phyloP scores from a whole-genome alignment of 2,113 vertebrate species.

The Nerophis ophidion region DNA sequence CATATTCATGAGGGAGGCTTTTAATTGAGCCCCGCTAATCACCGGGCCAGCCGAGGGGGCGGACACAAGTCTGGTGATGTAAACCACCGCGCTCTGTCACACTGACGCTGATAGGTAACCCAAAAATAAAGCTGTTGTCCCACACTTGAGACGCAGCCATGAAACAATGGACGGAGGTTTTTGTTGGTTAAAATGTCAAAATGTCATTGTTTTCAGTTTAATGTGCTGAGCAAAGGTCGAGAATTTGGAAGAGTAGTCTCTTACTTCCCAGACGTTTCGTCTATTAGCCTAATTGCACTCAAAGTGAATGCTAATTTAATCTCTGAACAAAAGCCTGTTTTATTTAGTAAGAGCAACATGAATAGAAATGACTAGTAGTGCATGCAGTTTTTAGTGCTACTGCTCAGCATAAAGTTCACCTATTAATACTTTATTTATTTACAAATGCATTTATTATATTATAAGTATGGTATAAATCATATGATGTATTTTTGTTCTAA shows the following conservation, averaged over 20 bases:
- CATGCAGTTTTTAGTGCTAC: not conserved
- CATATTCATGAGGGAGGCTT: constrained; percentile 61
- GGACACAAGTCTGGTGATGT: constrained; percentile 24
- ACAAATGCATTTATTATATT: too few relatives aligned
- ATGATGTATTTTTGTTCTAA: not conserved
- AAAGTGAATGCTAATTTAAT: too few relatives aligned
- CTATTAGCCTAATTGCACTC: constrained; percentile 7
- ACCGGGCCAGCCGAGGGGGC: constrained; percentile 33
- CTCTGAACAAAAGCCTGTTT: not conserved
- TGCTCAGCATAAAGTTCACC: not conserved
- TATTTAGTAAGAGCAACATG: not conserved
- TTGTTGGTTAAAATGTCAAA: constrained; percentile 25
- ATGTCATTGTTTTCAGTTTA: constrained; percentile 19
- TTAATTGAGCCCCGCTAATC: constrained; percentile 60
- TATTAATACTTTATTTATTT: not conserved
- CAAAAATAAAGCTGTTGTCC: constrained; percentile 18
- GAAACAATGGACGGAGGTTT: constrained; percentile 20
- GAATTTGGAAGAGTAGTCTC: too few relatives aligned
- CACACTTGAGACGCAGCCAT: constrained; percentile 12
- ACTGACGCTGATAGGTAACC: constrained; percentile 24
- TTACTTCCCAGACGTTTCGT: not conserved
- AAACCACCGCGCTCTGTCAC: constrained; percentile 34
- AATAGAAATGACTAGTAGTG: not conserved
- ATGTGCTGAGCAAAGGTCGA: constrained; percentile 13
- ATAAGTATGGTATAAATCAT: not conserved